Evolutionary conservation across 2,113 vertebrate genomes (phyloP).

Genomic region (Thalassoma bifasciatum): DNA sequence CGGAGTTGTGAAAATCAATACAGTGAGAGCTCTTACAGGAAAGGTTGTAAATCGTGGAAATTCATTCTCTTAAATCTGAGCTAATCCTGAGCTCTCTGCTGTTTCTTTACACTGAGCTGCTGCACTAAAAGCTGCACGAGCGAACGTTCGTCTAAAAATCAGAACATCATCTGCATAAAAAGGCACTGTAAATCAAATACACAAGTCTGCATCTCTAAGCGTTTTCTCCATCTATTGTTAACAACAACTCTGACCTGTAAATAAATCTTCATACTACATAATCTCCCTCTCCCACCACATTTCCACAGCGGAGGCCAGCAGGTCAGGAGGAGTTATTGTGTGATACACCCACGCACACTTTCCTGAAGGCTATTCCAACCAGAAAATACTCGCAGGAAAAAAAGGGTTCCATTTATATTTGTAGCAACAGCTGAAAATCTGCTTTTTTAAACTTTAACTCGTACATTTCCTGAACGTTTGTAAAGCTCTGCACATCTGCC

Average conservation of each 20-base stretch:
- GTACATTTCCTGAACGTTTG: neutral
- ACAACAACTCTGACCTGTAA: conserved; percentile 26
- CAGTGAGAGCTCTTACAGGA: conserved; percentile 61
- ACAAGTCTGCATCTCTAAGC: too few relatives aligned
- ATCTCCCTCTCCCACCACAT: conserved; percentile 21
- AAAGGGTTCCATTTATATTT: neutral
- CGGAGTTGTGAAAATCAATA: conserved; percentile 74
- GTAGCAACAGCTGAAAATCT: neutral
- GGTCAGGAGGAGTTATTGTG: conserved; percentile 40
- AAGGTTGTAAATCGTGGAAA: conserved; percentile 70
- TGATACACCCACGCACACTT: conserved; percentile 21
- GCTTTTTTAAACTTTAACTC: neutral
- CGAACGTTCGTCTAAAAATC: neutral
- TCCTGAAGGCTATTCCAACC: conserved; percentile 8
- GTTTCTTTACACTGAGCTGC: too few relatives aligned
- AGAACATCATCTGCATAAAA: neutral
- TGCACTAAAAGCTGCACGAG: too few relatives aligned
- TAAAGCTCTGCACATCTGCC: neutral
- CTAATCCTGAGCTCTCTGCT: conserved; percentile 35
- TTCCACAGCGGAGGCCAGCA: conserved; percentile 18
- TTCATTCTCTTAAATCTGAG: conserved; percentile 62
- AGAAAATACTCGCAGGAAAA: conserved; percentile 9
- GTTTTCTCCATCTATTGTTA: neutral
- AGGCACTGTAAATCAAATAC: neutral
- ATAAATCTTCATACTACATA: conserved; percentile 14